These are phyloP conservation scores for Larimichthys crocea DNA, from an alignment of 2,113 vertebrate species.

Conservation along the genomic window DNA sequence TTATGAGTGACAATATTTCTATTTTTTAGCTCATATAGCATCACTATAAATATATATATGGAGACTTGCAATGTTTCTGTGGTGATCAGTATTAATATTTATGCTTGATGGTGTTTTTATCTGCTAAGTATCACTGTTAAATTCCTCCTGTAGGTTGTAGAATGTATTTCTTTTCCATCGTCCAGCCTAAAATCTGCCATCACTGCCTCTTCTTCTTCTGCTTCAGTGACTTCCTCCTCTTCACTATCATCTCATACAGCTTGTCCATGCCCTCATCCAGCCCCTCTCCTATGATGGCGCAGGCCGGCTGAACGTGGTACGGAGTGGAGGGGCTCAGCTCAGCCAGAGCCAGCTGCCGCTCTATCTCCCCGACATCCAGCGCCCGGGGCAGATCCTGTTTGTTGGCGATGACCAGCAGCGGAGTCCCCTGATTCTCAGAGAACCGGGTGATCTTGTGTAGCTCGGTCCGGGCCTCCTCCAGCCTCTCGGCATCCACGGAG, in stretches of 20 bases:
- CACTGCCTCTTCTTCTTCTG: conserved; percentile 87
- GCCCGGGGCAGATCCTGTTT: conserved; percentile 97
- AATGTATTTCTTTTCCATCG: not conserved
- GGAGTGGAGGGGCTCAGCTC: conserved; percentile 92
- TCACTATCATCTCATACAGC: conserved; percentile 97
- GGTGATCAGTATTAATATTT: not conserved
- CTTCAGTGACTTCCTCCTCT: conserved; percentile 93
- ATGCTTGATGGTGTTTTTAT: conserved; percentile 6
- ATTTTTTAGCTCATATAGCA: conserved; percentile 17
- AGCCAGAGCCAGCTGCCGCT: conserved; percentile 92
- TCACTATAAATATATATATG: conserved; percentile 24
- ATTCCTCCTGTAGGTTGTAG: not conserved
- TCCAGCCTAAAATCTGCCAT: conserved; percentile 9
- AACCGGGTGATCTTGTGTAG: conserved; percentile 96
- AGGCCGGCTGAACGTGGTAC: conserved; percentile 96
- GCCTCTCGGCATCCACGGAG: conserved; percentile 94
- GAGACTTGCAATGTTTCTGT: conserved; percentile 13
- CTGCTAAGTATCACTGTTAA: conserved; percentile 3
- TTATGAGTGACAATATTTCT: not conserved
- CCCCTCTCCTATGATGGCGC: conserved; percentile 97
- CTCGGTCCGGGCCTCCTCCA: conserved; percentile 95
- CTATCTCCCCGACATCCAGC: conserved; percentile 92
- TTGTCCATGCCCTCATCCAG: conserved; percentile 97
- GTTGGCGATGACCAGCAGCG: conserved; percentile 96
- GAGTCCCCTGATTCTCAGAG: conserved; percentile 95